Evolutionary conservation across 2,888 invertebrate genomes (phyloP).

Genomic region (Zootermopsis nevadensis): DNA sequence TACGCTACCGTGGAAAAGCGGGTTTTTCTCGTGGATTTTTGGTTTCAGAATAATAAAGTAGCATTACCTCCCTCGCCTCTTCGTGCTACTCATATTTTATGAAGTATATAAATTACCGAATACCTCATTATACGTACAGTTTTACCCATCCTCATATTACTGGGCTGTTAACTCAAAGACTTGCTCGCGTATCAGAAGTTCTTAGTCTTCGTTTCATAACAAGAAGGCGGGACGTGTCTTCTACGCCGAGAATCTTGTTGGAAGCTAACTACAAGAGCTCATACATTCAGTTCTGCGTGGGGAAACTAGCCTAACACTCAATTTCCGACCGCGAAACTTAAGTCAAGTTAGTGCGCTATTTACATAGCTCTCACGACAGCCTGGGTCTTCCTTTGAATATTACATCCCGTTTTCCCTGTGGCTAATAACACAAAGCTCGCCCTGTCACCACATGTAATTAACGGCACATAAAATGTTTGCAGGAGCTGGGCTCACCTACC

Average conservation of each 20-base stretch:
- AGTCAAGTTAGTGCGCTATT: conserved; percentile 7
- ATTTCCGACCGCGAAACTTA: conserved; percentile 17
- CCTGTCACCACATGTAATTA: background rate
- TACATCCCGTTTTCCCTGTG: background rate
- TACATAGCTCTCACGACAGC: background rate
- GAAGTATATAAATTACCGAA: no score
- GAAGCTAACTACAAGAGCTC: background rate
- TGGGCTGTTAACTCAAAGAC: no score
- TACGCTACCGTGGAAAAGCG: no score
- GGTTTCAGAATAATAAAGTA: no score
- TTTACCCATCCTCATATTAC: no score
- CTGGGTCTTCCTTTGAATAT: conserved; percentile 4
- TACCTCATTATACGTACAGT: no score
- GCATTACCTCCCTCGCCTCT: no score
- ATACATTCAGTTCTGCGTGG: background rate
- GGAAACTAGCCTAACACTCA: background rate
- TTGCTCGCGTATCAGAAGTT: no score
- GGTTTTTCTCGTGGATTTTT: no score
- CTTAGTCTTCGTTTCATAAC: no score
- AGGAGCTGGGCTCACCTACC: background rate
- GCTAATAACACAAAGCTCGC: background rate
- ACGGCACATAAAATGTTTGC: background rate
- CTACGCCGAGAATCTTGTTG: background rate
- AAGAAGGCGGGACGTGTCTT: background rate
- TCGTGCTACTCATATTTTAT: no score